Base-by-base conservation (phyloP, 2,113 vertebrate genomes). In the Lota lota region DNA sequence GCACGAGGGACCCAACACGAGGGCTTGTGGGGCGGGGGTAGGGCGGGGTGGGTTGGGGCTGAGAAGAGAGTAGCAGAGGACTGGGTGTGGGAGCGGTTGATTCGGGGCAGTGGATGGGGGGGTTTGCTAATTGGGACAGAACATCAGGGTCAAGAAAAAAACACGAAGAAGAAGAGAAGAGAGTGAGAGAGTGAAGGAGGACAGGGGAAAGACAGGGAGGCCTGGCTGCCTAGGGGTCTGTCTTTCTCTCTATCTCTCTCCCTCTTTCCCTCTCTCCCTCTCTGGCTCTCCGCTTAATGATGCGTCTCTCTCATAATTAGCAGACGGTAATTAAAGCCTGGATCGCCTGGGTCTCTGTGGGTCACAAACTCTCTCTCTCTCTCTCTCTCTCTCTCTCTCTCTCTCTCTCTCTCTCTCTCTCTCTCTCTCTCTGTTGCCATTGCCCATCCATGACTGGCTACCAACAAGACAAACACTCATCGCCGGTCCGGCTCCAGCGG, bases 121-220 rank as follows among this genome's bases (percentile, higher is more conserved):
- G 73, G 76, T 79, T 54, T 84, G 87, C 81, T 89, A 91, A 91
- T 88, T 91, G 87, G 90, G 88, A 88, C 85, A 88, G 87, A 87
- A 88, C 82, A 90, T 89, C 81, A 71, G 87, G 88, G 88, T 90
- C 85, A 87, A 81, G 74, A 77, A 81, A 73, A 68, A 78, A 71
- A 62, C 72, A 73, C 70, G 76, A 75, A 75, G 76, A 69, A 75
- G 67, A 76, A 70, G 18, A 11, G 28, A 22, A 18, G 50, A 54
- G 50, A 66, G 50, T 1, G 63, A n/a, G 64, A 56, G 6, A 24
- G 66, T 2, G 53, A 54, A n/a, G 18, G 53, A 54, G 53, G 53
- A 36, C 33, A 59, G 69, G 73, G 82, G 81, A 74, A 72, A 81
- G 72, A 78, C 75, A 61, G 82, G 79, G 79, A 85, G 81, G 83